phyloP scores from a whole-genome alignment of 2,797 vertebrate species.

The Peromyscus eremicus region DNA sequence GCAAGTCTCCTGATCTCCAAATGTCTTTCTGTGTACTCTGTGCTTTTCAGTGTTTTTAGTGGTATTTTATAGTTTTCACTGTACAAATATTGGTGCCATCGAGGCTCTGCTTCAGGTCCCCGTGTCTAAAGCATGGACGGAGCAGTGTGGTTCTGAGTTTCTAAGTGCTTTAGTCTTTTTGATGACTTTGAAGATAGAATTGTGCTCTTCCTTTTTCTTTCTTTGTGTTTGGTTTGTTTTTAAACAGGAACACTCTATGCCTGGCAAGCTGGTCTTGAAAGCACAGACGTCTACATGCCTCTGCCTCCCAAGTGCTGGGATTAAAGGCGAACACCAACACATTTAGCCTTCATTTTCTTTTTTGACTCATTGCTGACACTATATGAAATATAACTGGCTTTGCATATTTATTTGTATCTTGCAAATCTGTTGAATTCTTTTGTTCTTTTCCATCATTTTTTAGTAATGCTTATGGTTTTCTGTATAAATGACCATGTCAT shows the following conservation, averaged over 20 bases:
- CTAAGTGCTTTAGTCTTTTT: neutral
- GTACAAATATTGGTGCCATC: neutral
- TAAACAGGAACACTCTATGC: neutral
- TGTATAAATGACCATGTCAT: too few species aligned
- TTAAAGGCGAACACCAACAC: neutral
- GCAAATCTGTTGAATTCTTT: neutral
- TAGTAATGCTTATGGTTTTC: neutral
- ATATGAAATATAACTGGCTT: neutral
- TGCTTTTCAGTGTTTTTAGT: neutral
- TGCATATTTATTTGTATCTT: neutral
- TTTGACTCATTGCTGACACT: neutral
- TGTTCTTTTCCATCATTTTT: neutral
- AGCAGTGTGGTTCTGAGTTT: neutral
- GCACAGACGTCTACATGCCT: neutral
- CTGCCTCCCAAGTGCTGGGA: neutral
- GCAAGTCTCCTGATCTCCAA: neutral
- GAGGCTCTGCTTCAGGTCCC: neutral
- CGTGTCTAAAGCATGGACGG: neutral
- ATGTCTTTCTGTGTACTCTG: neutral
- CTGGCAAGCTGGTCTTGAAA: neutral
- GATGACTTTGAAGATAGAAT: neutral
- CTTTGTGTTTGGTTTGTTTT: neutral
- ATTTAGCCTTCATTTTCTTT: neutral
- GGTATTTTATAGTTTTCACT: neutral
- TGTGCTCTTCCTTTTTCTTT: neutral